Evolutionary conservation across 2,797 vertebrate species (phyloP), one percentile per base, ranked within the genome.

Genomic region (Onychomys leucogaster): DNA sequence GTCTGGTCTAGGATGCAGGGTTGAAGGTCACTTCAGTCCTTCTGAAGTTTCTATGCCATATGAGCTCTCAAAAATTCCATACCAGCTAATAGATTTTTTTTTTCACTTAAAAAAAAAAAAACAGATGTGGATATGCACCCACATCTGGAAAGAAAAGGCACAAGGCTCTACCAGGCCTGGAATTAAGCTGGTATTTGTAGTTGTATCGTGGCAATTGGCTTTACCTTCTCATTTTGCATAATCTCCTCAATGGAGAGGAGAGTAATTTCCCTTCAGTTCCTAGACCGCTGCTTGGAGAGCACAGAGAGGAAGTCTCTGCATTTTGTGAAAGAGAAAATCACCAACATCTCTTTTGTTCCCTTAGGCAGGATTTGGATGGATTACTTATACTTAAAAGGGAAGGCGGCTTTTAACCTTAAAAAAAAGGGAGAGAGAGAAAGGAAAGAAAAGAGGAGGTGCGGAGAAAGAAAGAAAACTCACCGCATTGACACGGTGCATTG

Each of bases 251-350:
- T 98, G 98, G 98, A 97, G 96, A 98, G 98, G 98, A 98, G 98
- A 98, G 98, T 98, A 98, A 98, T 98, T 99, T 98, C 98, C 98
- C 98, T 98, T 98, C 98, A 98, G 98, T 98, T 98, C 98, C 98
- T 98, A 98, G 98, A 98, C 98, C 96, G 65, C 89, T 96, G 97
- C 98, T 98, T 98, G 98, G 98, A 98, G 98, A 98, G 98, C 97
- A 98, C 98, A 97, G 98, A 98, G 98, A 98, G 98, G 98, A 99
- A 99, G 98, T 98, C 98, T 98, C 98, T 98, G 98, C 98, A 98
- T 98, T 98, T 98, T 98, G 98, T 99, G 98, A 98, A 98, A 99
- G 98, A 98, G 98, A 99, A 98, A 99, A 98, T 98, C 98, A 98
- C 98, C 94, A 85, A 95, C 91, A 95, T 96, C 96, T 97, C 98